phyloP scores from a whole-genome alignment of 2,888 invertebrate species.

The Archips crataeganus region DNA sequence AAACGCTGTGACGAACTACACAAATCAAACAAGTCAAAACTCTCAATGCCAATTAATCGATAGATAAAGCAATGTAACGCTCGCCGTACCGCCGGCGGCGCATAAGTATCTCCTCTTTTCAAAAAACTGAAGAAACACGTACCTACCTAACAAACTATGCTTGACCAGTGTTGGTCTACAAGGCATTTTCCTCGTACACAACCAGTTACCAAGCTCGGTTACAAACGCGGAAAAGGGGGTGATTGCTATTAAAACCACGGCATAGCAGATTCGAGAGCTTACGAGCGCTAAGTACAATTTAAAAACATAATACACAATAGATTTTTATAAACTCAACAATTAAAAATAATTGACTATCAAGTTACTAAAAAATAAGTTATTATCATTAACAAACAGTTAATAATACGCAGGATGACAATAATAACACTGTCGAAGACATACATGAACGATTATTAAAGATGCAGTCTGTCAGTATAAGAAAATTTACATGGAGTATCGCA shows the following conservation, averaged over 20 bases:
- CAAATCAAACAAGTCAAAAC: no score
- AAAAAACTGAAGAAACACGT: no score
- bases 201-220: not conserved
- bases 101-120: no score
- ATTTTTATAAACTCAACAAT: constrained; percentile 39
- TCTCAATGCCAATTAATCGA: no score
- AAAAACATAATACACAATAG: constrained; percentile 24
- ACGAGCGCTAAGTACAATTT: constrained; percentile 27
- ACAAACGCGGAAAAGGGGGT: not conserved
- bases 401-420: not conserved
- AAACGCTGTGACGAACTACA: no score
- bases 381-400: not conserved
- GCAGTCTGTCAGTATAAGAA: no score
- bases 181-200: not conserved
- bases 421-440: not conserved
- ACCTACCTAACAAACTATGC: no score
- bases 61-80: no score
- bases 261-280: not conserved
- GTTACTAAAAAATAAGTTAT: constrained; percentile 11
- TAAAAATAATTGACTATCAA: constrained; percentile 36
- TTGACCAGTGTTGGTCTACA: no score
- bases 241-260: not conserved
- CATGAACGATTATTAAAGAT: no score
- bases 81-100: no score
- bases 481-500: no score